Percentiles rank a stretch among this genome's conserved stretches.
Conservation (phyloP, 2,797 vertebrate genomes). For the Synanceia verrucosa region DNA sequence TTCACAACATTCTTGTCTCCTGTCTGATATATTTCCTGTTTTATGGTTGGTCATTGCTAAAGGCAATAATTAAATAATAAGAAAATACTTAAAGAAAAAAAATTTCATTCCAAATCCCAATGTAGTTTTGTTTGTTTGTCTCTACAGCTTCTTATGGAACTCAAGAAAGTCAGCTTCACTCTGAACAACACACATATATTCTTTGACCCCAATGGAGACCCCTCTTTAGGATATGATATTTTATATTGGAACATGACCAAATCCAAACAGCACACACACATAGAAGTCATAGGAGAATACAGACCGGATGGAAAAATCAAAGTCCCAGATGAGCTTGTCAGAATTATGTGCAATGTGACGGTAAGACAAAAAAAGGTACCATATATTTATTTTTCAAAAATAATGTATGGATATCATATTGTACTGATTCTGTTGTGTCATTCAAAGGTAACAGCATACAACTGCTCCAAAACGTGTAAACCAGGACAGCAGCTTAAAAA, state of each 20-base stretch:
- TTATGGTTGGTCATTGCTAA: not conserved
- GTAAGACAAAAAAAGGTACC: constrained; percentile 29
- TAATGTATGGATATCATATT: not conserved
- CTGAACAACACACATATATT: constrained; percentile 36
- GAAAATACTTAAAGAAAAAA: too few relatives aligned
- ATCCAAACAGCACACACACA: accelerated
- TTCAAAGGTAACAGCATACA: constrained; percentile 47
- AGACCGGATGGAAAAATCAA: not conserved
- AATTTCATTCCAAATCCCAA: too few relatives aligned
- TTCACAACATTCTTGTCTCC: not conserved
- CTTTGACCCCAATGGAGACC: constrained; percentile 58
- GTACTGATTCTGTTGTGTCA: not conserved
- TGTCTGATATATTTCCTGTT: not conserved
- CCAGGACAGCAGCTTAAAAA: constrained; percentile 36
- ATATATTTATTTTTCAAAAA: not conserved
- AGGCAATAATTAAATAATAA: not conserved
- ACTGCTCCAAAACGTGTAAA: constrained; percentile 62
- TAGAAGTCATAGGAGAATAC: constrained; percentile 57
- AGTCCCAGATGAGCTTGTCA: not conserved
- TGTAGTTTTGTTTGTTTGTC: constrained; percentile 12
- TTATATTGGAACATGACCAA: constrained; percentile 50
- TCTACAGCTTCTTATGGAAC: constrained; percentile 63
- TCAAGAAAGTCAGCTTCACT: constrained; percentile 57
- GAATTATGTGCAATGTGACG: not conserved
- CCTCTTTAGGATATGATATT: constrained; percentile 64